These are phyloP conservation scores for Gymnocypris eckloni DNA, from an alignment of 2,797 vertebrate species.

Conservation along the genomic window DNA sequence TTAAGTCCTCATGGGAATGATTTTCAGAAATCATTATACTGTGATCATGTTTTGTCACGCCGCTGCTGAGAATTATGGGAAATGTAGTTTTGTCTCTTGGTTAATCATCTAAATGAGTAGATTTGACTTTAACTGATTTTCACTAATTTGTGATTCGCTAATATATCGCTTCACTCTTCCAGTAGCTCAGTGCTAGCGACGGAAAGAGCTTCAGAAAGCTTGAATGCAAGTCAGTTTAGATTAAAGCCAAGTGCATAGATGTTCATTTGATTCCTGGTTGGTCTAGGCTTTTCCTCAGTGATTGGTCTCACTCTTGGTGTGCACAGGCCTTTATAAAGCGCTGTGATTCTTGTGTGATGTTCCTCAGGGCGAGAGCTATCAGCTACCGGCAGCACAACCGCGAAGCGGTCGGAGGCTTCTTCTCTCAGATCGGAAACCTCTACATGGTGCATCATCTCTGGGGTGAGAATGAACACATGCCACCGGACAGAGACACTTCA, in stretches of 20 bases:
- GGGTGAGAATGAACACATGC: constrained; percentile 72
- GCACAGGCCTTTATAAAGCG: not conserved
- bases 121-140: not conserved
- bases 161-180: not conserved
- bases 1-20: not conserved
- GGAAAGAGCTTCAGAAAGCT: not conserved
- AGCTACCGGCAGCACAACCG: constrained; percentile 88
- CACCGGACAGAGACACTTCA: too few species aligned
- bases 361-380: constrained; percentile 91
- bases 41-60: not conserved
- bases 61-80: not conserved
- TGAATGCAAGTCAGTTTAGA: not conserved
- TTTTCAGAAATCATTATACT: not conserved
- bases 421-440: constrained; percentile 95
- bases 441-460: constrained; percentile 97
- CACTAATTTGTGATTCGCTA: too few species aligned
- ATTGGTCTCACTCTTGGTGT: not conserved
- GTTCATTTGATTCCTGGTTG: not conserved
- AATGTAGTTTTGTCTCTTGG: not conserved
- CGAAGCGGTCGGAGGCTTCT: constrained; percentile 95
- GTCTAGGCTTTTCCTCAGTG: not conserved
- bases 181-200: not conserved
- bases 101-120: not conserved
- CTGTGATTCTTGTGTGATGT: not conserved
- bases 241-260: not conserved